Evolutionary conservation across 2,113 vertebrate species (phyloP).

Genomic region (Nerophis ophidion): DNA sequence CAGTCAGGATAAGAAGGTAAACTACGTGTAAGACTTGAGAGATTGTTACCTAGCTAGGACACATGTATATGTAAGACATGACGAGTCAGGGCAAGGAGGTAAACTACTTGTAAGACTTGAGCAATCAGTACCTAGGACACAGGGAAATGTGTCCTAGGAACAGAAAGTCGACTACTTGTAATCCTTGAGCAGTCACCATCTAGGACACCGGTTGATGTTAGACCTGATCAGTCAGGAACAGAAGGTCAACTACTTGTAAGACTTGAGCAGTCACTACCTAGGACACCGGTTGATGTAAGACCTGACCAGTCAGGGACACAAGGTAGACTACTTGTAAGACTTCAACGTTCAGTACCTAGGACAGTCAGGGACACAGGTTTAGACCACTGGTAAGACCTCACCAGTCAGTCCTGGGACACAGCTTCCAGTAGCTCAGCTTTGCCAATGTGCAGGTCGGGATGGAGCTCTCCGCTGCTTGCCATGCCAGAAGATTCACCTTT

Average conservation of each 20-base stretch:
- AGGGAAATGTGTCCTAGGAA: too few species aligned
- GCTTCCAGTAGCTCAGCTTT: neutral
- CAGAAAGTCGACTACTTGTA: too few species aligned
- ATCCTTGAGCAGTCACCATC: too few species aligned
- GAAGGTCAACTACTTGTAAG: neutral
- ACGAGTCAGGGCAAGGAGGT: too few species aligned
- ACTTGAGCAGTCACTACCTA: neutral
- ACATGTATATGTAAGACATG: too few species aligned
- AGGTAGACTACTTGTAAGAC: slow-evolving; percentile 69
- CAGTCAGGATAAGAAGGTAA: neutral
- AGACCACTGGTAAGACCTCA: neutral
- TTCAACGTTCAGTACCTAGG: slow-evolving; percentile 70
- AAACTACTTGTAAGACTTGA: too few species aligned
- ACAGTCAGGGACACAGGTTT: slow-evolving; percentile 55
- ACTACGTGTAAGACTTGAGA: slow-evolving; percentile 63
- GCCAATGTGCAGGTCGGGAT: slow-evolving; percentile 61
- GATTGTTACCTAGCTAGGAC: slow-evolving; percentile 15
- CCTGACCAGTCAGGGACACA: slow-evolving; percentile 71
- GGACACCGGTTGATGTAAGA: slow-evolving; percentile 44
- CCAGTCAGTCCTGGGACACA: neutral
- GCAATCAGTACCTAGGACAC: too few species aligned
- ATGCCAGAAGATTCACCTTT: slow-evolving; percentile 66
- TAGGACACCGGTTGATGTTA: too few species aligned
- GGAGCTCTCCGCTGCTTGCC: slow-evolving; percentile 36
- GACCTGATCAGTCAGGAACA: too few species aligned